Conservation (phyloP, 2,113 vertebrate species). For the Ascaphus truei region DNA sequence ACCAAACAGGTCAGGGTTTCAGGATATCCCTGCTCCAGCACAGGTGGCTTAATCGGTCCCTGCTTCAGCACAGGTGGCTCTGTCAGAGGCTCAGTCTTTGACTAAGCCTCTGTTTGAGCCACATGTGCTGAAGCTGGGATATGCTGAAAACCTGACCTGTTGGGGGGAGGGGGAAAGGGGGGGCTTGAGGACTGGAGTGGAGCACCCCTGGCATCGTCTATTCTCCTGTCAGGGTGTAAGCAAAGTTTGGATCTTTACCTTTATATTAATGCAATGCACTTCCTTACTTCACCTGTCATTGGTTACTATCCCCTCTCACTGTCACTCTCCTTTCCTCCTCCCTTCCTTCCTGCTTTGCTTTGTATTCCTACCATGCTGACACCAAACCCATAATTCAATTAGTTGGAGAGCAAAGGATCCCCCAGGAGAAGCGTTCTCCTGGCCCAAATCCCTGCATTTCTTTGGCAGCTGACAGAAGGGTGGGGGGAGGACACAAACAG, state of each 20-base stretch:
- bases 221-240: too few relatives aligned
- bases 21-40: too few relatives aligned
- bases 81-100: too few relatives aligned
- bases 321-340: background rate
- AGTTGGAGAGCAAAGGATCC: slow-evolving; percentile 36
- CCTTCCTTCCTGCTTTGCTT: slow-evolving; percentile 12
- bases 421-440: slow-evolving; percentile 35
- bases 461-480: slow-evolving; percentile 18
- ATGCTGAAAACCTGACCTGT: too few relatives aligned
- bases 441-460: slow-evolving; percentile 33
- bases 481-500: background rate
- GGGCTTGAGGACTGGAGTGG: too few relatives aligned
- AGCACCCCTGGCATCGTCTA: too few relatives aligned
- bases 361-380: slow-evolving; percentile 35
- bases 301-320: background rate
- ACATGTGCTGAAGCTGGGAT: too few relatives aligned
- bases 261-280: background rate
- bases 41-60: too few relatives aligned
- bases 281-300: background rate
- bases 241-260: background rate
- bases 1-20: too few relatives aligned
- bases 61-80: too few relatives aligned
- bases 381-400: slow-evolving; percentile 37
- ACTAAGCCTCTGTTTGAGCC: too few relatives aligned
- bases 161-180: too few relatives aligned